Evolutionary conservation across 2,888 invertebrate species (phyloP).

Genomic region (Celastrina argiolus): DNA sequence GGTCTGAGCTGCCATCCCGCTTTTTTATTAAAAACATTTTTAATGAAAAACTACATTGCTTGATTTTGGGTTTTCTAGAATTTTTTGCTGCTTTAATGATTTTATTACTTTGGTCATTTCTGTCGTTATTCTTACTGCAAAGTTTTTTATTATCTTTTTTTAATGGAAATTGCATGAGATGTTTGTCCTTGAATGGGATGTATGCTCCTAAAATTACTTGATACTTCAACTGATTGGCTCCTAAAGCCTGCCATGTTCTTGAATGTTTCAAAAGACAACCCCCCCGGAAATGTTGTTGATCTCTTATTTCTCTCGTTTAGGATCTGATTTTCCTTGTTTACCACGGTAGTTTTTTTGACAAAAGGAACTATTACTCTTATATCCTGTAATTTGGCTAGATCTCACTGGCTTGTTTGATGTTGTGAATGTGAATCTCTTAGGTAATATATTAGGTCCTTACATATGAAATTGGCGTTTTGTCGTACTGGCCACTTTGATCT

Average conservation of each 20-base stretch:
- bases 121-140: conserved; percentile 20
- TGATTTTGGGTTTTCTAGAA: conserved; percentile 23
- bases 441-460: not conserved
- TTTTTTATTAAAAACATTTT: conserved; percentile 35
- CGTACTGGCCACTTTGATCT: too few relatives aligned
- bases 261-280: not conserved
- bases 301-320: not conserved
- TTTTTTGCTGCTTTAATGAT: conserved; percentile 21
- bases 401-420: not conserved
- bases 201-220: conserved; percentile 22
- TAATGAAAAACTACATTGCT: conserved; percentile 27
- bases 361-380: not conserved
- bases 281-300: not conserved
- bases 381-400: not conserved
- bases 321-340: not conserved
- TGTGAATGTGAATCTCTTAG: not conserved
- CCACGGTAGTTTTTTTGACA: not conserved
- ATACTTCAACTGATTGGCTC: conserved; percentile 28
- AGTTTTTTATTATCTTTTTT: conserved; percentile 12
- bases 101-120: conserved; percentile 25
- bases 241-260: conserved; percentile 22
- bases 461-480: too few relatives aligned
- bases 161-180: conserved; percentile 24
- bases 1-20: conserved; percentile 33
- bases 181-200: conserved; percentile 28